Evolutionary conservation across 2,888 invertebrate genomes (phyloP).

Genomic region (Itoplectis maculator): DNA sequence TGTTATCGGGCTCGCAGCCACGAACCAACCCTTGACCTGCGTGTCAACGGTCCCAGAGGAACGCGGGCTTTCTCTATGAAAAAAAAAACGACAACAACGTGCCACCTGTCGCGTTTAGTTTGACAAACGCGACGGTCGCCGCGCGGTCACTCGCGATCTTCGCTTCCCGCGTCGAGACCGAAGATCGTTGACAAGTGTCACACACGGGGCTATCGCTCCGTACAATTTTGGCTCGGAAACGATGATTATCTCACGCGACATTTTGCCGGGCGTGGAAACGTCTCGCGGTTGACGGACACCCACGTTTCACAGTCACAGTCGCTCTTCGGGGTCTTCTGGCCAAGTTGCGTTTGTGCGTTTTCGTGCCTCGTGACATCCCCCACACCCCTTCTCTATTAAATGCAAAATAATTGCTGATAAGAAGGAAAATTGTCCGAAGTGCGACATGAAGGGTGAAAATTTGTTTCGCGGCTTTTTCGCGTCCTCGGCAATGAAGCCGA

Average conservation of each 20-base stretch:
- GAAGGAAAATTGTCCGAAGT: not conserved
- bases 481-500: conserved; percentile 16
- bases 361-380: no score
- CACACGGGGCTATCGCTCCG: not conserved
- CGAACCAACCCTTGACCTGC: not conserved
- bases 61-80: not conserved
- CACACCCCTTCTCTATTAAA: not conserved
- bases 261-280: not conserved
- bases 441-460: conserved; percentile 26
- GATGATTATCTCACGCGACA: conserved; percentile 22
- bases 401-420: not conserved
- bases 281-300: not conserved
- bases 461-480: conserved; percentile 30
- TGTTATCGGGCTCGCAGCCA: no score
- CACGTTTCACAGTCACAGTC: not conserved
- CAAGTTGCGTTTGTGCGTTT: not conserved
- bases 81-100: not conserved
- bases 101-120: not conserved
- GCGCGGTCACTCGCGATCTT: not conserved
- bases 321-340: not conserved
- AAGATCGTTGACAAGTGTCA: not conserved
- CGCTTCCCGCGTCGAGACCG: not conserved
- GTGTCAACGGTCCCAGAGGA: not conserved
- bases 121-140: not conserved
- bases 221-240: not conserved